Conservation (phyloP, 2,113 vertebrate genomes). For the Triplophysa dalaica region DNA sequence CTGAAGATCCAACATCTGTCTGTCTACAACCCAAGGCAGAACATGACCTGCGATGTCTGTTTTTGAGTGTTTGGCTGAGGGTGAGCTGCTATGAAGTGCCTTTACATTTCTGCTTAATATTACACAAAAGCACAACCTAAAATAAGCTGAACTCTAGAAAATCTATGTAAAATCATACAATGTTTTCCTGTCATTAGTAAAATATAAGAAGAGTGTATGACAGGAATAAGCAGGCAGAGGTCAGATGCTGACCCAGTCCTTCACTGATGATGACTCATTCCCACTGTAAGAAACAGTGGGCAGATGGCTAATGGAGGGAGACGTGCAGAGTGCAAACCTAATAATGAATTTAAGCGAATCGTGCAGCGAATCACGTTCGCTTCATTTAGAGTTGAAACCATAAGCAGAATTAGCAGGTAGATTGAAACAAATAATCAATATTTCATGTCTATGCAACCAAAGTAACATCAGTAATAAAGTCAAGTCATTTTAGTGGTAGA, state of each 20-base stretch:
- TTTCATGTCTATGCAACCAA: too few relatives aligned
- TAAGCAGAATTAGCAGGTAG: not conserved
- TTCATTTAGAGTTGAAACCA: not conserved
- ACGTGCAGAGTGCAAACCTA: not conserved
- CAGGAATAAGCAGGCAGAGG: slow-evolving; percentile 16
- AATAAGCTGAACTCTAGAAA: not conserved
- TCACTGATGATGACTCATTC: slow-evolving; percentile 34
- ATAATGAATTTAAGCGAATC: slow-evolving; percentile 19
- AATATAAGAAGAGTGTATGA: not conserved
- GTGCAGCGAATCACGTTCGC: not conserved
- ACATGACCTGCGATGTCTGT: not conserved
- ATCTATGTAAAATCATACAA: not conserved
- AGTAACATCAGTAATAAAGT: too few relatives aligned
- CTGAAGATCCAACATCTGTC: slow-evolving; percentile 35
- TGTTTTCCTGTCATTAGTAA: not conserved
- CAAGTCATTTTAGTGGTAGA: too few relatives aligned
- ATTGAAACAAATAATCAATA: not conserved
- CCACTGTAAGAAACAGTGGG: not conserved
- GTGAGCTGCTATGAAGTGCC: not conserved
- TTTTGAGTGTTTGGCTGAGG: not conserved
- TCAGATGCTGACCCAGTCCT: slow-evolving; percentile 23
- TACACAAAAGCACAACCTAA: not conserved
- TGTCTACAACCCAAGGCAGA: slow-evolving; percentile 8
- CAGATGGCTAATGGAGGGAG: slow-evolving; percentile 1
- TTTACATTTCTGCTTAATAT: not conserved